phyloP scores from a whole-genome alignment of 1,140 invertebrate species.

The Microplitis mediator region DNA sequence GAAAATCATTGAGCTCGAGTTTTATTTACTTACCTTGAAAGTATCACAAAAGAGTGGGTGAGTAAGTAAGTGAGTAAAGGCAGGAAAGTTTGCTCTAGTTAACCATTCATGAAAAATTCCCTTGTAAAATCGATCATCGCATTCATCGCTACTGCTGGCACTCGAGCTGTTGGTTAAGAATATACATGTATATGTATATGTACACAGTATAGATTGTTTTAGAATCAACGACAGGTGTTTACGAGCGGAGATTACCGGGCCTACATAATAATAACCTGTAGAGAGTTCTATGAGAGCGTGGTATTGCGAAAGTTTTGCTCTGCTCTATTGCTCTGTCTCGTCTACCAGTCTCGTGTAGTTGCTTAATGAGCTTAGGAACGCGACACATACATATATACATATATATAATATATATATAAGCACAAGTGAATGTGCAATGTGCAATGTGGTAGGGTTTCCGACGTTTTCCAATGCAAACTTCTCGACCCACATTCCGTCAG shows the following conservation, averaged over 20 bases:
- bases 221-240: slow-evolving; percentile 18
- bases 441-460: slow-evolving; percentile 26
- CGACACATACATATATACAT: neutral
- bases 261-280: slow-evolving; percentile 2
- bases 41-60: no score
- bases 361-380: slow-evolving; percentile 28
- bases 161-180: neutral
- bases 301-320: slow-evolving; percentile 7
- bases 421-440: slow-evolving; percentile 6
- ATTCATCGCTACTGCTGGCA: neutral
- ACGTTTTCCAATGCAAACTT: slow-evolving; percentile 33
- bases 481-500: slow-evolving; percentile 23
- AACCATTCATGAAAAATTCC: no score
- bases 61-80: no score
- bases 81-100: no score
- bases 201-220: neutral
- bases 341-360: slow-evolving; percentile 9
- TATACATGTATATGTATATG: neutral
- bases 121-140: no score
- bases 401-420: neutral
- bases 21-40: no score
- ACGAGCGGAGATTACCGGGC: neutral
- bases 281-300: neutral
- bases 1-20: no score
- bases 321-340: neutral